Base-by-base conservation (phyloP, 1,140 invertebrate species). In the Pogonomyrmex barbatus region DNA sequence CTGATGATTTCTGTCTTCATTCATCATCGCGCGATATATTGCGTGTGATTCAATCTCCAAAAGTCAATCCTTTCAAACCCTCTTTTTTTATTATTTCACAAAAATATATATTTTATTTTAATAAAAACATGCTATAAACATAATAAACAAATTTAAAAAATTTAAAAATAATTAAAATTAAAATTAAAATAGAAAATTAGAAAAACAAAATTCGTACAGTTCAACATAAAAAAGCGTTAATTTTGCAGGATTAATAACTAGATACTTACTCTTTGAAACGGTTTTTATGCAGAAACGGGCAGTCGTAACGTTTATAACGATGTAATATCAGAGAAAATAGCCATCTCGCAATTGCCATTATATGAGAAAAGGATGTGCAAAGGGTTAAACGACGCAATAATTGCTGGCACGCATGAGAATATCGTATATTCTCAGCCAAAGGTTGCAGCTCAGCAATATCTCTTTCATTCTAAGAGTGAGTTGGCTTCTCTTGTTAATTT, bases 361-460 rank as follows among this genome's bases (percentile, higher is more conserved):
- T 36, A 68, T 30, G 10, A 12, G 52, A 71, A 42, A 73, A 47
- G 12, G 12, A 33, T 17, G 12, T 54, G 12, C 47, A 86, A 89
- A 77, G 71, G 68, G 24, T 42, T 82, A 81, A 86, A 89, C 83
- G 60, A 88, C 45, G 76, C 88, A 86, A 89, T 86, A 89, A 89
- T 89, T 89, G 70, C 14, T 56, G 47, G 62, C 71, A 88, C 63
- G 76, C 87, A 62, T 52, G 58, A 85, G 73, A 45, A 70, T 33
- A 60, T 54, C 50, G 33, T 50, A 54, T 67, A 56, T 81, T 76
- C 54, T 67, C 50, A 33, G 54, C 62, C 45, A 79, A 81, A 39
- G 81, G 84, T 68, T 82, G 70, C 42, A 85, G 60, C 77, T 86
- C 68, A 82, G 77, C 83, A 75, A 86, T 87, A 58, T 85, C 88